Base-by-base conservation (phyloP, 2,888 invertebrate species). In the Erynnis tages region DNA sequence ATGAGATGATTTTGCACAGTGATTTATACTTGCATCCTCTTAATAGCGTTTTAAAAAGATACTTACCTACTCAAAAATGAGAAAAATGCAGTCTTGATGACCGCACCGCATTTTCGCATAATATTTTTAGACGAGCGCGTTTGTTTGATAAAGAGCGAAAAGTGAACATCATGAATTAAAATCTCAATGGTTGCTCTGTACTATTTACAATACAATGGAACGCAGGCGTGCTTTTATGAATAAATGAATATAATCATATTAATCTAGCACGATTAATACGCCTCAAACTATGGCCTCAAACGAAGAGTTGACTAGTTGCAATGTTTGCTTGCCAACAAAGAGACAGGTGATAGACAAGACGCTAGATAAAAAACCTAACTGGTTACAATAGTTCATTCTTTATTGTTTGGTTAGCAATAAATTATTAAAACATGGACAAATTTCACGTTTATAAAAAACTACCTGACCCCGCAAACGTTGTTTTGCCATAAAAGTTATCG, bases 201-300 rank as follows among this genome's bases (percentile, higher is more conserved):
- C 48, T 48, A 40, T 48, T 48, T 48, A 40, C 48, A 48, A 48
- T 48, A 48, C 48, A 48, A 48, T 48, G 23, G 40, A 48, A 32
- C 48, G 48, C 48, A 48, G 48, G 48, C 48, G 48, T 40, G 48
- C 48, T 40, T 48, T 40, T 48, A 40, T 48, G 48, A 48, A 48
- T 48, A 48, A 48, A 48, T 48, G 48, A 48, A 48, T 48, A 48
- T 48, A 48, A 48, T 48, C 48, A 48, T 48, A 48, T 48, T 48
- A 48, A 48, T 40, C 48, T 48, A 21, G 48, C 48, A 48, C 40
- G 48, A 48, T 48, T 48, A 48, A 48, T 48, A 48, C 48, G 48
- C 48, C 40, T 48, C 40, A 48, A 40, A 40, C 14, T n/a, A n/a
- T n/a, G n/a, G n/a, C n/a, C n/a, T n/a, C 40, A 48, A 40, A 40